phyloP scores from a whole-genome alignment of 2,797 vertebrate species.

The Muscicapa striata region DNA sequence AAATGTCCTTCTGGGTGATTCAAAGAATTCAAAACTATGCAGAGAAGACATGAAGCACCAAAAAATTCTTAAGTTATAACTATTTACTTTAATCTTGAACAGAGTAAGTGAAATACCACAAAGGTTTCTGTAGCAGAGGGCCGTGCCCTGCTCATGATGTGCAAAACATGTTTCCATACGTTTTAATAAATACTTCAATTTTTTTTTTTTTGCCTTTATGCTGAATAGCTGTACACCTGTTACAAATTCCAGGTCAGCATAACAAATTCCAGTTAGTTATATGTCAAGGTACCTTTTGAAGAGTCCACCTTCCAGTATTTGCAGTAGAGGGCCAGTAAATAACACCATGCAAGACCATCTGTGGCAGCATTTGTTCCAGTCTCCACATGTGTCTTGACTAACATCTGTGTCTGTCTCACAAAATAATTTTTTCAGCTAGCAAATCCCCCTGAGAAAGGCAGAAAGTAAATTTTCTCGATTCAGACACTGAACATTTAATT shows the following conservation, averaged over 20 bases:
- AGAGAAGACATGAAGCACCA: neutral
- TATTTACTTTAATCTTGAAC: neutral
- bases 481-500: slow-evolving; percentile 20
- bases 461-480: slow-evolving; percentile 24
- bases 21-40: neutral
- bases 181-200: neutral
- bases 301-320: neutral
- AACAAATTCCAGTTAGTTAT: neutral
- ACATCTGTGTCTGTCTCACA: neutral
- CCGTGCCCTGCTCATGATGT: neutral
- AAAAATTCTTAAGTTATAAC: neutral
- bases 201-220: neutral
- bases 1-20: neutral
- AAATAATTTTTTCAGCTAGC: neutral
- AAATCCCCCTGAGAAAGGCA: neutral
- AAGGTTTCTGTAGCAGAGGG: neutral
- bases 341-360: neutral
- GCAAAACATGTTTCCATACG: neutral
- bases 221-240: neutral
- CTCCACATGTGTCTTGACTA: neutral
- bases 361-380: neutral
- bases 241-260: neutral
- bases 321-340: neutral
- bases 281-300: neutral
- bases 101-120: neutral